Evolutionary conservation across 2,888 invertebrate species (phyloP), one percentile per base, ranked within the genome.

Genomic region (Ornithoptera alexandrae): DNA sequence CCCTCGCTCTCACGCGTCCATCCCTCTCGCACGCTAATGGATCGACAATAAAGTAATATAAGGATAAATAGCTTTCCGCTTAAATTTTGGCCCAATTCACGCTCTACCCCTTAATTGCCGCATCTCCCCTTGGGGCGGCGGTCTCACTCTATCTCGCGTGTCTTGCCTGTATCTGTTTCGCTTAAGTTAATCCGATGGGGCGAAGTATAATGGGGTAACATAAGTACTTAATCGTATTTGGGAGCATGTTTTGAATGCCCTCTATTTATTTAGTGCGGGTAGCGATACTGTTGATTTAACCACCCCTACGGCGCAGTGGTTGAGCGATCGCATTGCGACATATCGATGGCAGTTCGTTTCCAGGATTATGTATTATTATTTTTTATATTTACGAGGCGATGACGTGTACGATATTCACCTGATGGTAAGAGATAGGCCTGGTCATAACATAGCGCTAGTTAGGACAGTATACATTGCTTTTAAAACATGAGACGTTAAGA

Each of bases 141-240:
- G 30, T 85, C 87, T 77, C 86, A 73, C 72, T 90, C 80, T 71
- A 72, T 20, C 83, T 59, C 50, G 59, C 50, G 6, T 50, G 39
- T 53, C 68, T 72, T 42, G 50, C 72, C 71, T 81, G 71, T 72
- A 67, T 60, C 70, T 82, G 79, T 75, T 76, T 79, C 78, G 84
- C 82, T 67, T 73, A 79, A 77, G 72, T 70, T 86, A 85, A 88
- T 86, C 87, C 84, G 77, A 78, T 77, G 86, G 89, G 87, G 81
- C 80, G 75, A 73, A 76, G 86, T 83, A 87, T 88, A 89, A 91
- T 89, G 86, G 89, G 78, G 88, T 86, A 92, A 30, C 84, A 92
- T 92, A 92, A 92, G 92, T 85, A 85, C 90, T 92, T 92, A 92
- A 92, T 92, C 91, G 91, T 83, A 88, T 92, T 91, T 89, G 78